Evolutionary conservation across 2,797 vertebrate genomes (phyloP), one percentile per base, ranked within the genome.

Genomic region (Pelobates cultripes): DNA sequence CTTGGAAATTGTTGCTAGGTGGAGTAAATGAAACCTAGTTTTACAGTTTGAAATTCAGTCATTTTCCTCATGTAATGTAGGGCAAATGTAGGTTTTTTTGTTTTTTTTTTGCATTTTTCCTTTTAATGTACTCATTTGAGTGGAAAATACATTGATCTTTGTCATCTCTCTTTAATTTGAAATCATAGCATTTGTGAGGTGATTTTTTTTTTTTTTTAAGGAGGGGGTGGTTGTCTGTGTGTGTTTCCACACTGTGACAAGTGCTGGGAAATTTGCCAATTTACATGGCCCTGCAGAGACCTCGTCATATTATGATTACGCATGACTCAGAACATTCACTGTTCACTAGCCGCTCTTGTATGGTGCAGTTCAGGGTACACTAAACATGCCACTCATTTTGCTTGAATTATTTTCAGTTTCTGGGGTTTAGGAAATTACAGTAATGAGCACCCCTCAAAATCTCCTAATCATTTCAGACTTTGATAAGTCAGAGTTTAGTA

Each of bases 201-300:
- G 5, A 51, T 51, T 51, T 51, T 51, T 51, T 82, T 90, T 86
- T 92, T 88, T 81, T 88, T 89, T 89, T 83, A 42, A 66, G 43
- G 28, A 42, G 15, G 13, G 28, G 28, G 28, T 28, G 28, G 28
- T 28, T 28, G 55, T 57, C n/a, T 81, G 43, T 75, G 81, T 82
- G 81, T 91, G 47, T 57, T 89, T 92, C 89, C 84, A 86, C 87
- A 87, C 89, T 89, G 87, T 93, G 92, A 93, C 91, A 93, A 89
- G 87, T 90, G 87, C 91, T 92, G 92, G 91, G 93, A 92, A 90
- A 86, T 85, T 80, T 87, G 91, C 92, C 90, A 90, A 72, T 41
- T 89, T 87, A 64, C 84, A 55, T 88, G 86, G 87, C 87, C 84
- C 55, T 60, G 74, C 88, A 91, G 87, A 90, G 85, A 80, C 87